A percentile compares a stretch with the other conserved stretches of the same genome.
Conservation (phyloP, 2,888 invertebrate species). For the Odiellus spinosus region DNA sequence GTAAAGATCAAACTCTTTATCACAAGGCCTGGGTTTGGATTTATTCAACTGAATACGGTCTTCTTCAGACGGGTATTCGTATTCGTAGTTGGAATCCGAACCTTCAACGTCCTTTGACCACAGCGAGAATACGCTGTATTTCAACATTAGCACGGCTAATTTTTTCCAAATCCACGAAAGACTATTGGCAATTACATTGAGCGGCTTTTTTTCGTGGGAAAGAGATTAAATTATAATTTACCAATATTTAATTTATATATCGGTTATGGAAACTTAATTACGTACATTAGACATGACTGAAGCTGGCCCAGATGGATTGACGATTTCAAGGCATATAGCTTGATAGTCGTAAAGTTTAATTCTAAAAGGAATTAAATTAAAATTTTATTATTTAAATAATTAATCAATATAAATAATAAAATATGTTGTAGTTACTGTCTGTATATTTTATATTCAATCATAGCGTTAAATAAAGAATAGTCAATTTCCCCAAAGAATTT, state of each 20-base stretch:
- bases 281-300: slow-evolving; percentile 17
- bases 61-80: background rate
- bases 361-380: slow-evolving; percentile 32
- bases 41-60: slow-evolving; percentile 32
- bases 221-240: too few species aligned
- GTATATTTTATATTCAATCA: slow-evolving; percentile 78
- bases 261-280: too few species aligned
- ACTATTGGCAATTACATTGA: slow-evolving; percentile 20
- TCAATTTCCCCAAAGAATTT: slow-evolving; percentile 88
- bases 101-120: background rate
- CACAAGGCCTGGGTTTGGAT: slow-evolving; percentile 69
- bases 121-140: background rate
- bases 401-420: background rate
- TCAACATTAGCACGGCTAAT: slow-evolving; percentile 8
- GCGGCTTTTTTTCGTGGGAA: slow-evolving; percentile 21
- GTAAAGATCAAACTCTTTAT: slow-evolving; percentile 56
- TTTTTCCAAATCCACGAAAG: slow-evolving; percentile 19
- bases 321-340: slow-evolving; percentile 57
- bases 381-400: background rate
- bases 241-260: too few species aligned
- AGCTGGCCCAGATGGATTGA: slow-evolving; percentile 15
- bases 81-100: slow-evolving; percentile 9
- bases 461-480: slow-evolving; percentile 76
- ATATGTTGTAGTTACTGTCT: slow-evolving; percentile 32
- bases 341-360: slow-evolving; percentile 77